Evolutionary conservation across 2,888 invertebrate species (phyloP).

Genomic region (Serrognathus titanus): DNA sequence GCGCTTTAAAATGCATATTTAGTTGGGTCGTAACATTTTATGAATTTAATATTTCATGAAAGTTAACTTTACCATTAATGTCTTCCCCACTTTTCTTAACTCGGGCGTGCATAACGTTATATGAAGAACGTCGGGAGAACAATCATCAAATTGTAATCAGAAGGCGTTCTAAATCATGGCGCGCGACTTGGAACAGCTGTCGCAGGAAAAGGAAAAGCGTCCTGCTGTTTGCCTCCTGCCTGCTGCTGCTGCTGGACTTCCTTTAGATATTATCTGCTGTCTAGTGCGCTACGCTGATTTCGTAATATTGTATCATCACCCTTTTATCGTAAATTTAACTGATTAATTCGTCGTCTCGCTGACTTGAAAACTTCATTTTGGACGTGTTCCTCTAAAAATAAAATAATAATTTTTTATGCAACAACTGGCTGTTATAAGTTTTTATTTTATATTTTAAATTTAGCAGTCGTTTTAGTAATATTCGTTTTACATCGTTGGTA

Average conservation of each 20-base stretch:
- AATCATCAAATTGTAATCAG: slow-evolving; percentile 52
- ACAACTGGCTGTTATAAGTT: too few relatives aligned
- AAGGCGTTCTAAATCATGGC: slow-evolving; percentile 47
- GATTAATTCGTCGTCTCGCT: too few relatives aligned
- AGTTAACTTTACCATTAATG: slow-evolving; percentile 43
- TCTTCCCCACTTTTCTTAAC: slow-evolving; percentile 39
- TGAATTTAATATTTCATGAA: slow-evolving; percentile 43
- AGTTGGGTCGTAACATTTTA: slow-evolving; percentile 31
- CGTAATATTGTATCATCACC: too few relatives aligned
- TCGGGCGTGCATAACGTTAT: slow-evolving; percentile 39
- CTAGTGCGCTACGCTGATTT: too few relatives aligned
- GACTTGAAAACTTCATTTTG: too few relatives aligned
- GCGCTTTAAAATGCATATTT: slow-evolving; percentile 5
- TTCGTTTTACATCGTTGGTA: too few relatives aligned
- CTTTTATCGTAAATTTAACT: too few relatives aligned
- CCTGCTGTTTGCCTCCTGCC: slow-evolving; percentile 1
- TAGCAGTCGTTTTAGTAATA: too few relatives aligned
- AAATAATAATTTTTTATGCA: too few relatives aligned
- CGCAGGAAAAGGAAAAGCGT: slow-evolving; percentile 30
- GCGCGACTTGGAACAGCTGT: slow-evolving; percentile 42
- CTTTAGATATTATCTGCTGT: too few relatives aligned
- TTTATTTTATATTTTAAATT: too few relatives aligned
- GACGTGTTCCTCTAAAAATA: too few relatives aligned
- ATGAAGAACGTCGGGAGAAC: slow-evolving; percentile 41
- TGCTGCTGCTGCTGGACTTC: not conserved